Base-by-base conservation (phyloP, 1,140 invertebrate genomes). In the Streblospio benedicti region DNA sequence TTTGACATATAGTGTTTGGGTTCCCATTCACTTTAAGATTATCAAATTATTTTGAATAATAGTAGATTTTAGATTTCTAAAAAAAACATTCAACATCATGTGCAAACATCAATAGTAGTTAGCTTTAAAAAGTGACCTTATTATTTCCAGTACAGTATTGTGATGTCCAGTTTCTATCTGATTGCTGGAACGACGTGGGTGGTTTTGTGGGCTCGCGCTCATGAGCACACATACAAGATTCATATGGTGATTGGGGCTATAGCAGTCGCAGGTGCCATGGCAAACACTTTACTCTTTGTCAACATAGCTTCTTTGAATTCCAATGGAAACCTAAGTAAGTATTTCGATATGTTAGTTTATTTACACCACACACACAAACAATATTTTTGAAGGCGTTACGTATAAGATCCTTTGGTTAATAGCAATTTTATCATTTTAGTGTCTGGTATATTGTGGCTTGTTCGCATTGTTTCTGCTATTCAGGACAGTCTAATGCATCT, bases 161-260 rank as follows among this genome's bases (percentile, higher is more conserved):
- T 44, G 4, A 44, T 56, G 32, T 20, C 32, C 38, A 27, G 25
- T 30, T 23, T 56, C 23, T 43, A 38, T 14, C 38, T 56, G 23
- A 9, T 56, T 16, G 38, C 43, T 12, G 38, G 38, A 2, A 25
- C 32, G 5, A 32, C 16, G 12, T 43, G 32, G 38, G 20, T 43
- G n/a, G 23, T 56, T 30, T 18, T 56, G 27, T 53, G 51, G 38
- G 38, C 54, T 4, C 9, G 23, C n/a, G 9, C 32, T 5, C 32
- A 56, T 18, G 25, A 56, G 35, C 38, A 56, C 32, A 56, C 38
- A 23, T 38, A 43, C 38, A 56, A 38, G 23, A 44, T 43, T 4
- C 32, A 43, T 20, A 23, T 44, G 12, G 32, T 44, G 31, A 56
- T 56, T 51, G 54, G 54, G 32, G 9, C 27, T 43, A 32, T 56